phyloP scores from a whole-genome alignment of 2,888 invertebrate genomes.

The Osmoderma eremita region DNA sequence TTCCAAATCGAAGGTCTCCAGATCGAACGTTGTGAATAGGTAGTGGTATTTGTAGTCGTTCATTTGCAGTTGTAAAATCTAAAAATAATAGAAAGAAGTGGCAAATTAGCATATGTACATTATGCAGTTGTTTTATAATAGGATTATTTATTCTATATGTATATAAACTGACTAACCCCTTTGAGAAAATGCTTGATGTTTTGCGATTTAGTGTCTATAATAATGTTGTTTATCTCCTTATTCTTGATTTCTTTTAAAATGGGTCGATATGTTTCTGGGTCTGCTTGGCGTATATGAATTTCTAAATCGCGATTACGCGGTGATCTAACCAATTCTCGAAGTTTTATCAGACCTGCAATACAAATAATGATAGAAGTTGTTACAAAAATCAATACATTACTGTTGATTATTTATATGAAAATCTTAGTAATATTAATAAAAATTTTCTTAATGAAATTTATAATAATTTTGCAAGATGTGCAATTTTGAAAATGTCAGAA shows the following conservation, averaged over 20 bases:
- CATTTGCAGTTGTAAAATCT: slow-evolving; percentile 85
- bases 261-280: slow-evolving; percentile 72
- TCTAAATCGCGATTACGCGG: slow-evolving; percentile 72
- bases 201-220: slow-evolving; percentile 79
- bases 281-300: slow-evolving; percentile 75
- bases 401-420: no score
- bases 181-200: slow-evolving; percentile 79
- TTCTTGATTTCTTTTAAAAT: slow-evolving; percentile 78
- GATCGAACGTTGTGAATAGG: slow-evolving; percentile 78
- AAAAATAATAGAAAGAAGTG: slow-evolving; percentile 52
- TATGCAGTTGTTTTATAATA: no score
- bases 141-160: no score
- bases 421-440: no score
- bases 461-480: no score
- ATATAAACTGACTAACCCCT: slow-evolving; percentile 69
- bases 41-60: slow-evolving; percentile 88
- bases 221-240: slow-evolving; percentile 80
- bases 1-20: slow-evolving; percentile 79
- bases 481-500: no score
- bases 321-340: slow-evolving; percentile 76
- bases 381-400: background rate
- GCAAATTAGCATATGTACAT: no score
- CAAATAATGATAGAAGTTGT: background rate
- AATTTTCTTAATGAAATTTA: no score
- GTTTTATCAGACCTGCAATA: slow-evolving; percentile 72